These are phyloP conservation scores for Thera britannica DNA, from an alignment of 2,888 invertebrate species.

Conservation along the genomic window DNA sequence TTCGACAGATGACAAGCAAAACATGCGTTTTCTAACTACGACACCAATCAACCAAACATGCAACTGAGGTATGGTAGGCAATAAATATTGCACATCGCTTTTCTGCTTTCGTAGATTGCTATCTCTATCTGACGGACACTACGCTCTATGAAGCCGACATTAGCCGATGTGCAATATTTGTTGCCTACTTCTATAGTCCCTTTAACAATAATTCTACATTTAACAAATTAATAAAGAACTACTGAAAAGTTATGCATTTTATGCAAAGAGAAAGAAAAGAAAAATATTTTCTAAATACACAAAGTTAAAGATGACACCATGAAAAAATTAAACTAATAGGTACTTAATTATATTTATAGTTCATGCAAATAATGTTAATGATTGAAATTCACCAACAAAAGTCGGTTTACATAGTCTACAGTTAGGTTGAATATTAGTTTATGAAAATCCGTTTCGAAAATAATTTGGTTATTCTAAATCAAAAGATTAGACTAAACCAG, in stretches of 20 bases:
- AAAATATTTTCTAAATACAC: background rate
- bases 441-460: too few relatives aligned
- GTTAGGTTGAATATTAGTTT: background rate
- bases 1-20: constrained; percentile 9
- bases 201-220: too few relatives aligned
- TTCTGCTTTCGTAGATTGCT: too few relatives aligned
- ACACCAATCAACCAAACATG: constrained; percentile 24
- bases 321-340: background rate
- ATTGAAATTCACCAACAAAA: background rate
- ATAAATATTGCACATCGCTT: background rate
- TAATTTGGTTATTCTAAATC: too few relatives aligned
- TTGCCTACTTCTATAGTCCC: too few relatives aligned
- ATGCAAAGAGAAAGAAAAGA: too few relatives aligned
- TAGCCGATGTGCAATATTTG: too few relatives aligned
- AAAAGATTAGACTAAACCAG: too few relatives aligned
- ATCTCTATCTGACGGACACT: too few relatives aligned
- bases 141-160: too few relatives aligned
- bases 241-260: background rate
- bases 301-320: background rate
- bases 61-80: background rate
- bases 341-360: background rate
- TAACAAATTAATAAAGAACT: background rate
- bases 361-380: background rate
- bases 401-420: background rate
- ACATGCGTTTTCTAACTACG: constrained; percentile 21